Percentiles rank a stretch among this genome's conserved stretches.
Evolutionary conservation across 2,797 vertebrate genomes (phyloP).

Genomic region (Gymnocypris eckloni): DNA sequence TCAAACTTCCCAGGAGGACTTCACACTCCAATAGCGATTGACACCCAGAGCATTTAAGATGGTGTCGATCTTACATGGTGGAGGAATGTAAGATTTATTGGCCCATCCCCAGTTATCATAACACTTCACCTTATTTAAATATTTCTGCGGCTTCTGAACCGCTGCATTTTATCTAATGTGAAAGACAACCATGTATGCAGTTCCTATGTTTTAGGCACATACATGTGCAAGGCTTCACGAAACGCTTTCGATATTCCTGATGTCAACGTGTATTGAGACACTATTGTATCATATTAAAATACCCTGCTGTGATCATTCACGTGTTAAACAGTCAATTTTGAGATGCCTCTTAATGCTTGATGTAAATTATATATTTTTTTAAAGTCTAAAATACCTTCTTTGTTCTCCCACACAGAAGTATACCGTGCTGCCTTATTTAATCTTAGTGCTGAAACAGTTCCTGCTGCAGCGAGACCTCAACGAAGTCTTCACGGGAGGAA

Average conservation of each 20-base stretch:
- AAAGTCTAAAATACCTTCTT: neutral
- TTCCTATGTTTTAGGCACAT: neutral
- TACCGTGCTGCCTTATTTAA: conserved; percentile 96
- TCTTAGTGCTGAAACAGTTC: conserved; percentile 99
- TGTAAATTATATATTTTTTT: neutral
- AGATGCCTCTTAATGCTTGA: neutral
- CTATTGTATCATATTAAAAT: neutral
- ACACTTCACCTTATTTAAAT: conserved; percentile 25
- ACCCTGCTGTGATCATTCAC: neutral
- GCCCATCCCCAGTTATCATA: neutral
- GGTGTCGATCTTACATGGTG: neutral
- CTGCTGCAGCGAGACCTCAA: conserved; percentile 98
- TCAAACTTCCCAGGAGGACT: neutral
- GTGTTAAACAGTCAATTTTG: neutral
- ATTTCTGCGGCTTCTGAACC: conserved; percentile 37
- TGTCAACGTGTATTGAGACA: neutral
- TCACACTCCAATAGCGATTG: neutral
- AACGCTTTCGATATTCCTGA: no score
- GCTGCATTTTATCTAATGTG: conserved; percentile 30
- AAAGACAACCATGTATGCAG: conserved; percentile 7
- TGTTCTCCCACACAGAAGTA: conserved; percentile 82
- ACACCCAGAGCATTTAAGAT: neutral
- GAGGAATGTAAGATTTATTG: conserved; percentile 28
- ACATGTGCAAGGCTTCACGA: neutral
- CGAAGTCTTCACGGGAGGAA: conserved; percentile 98